Conservation (phyloP, 2,797 vertebrate species). For the Lithobates sylvaticus region DNA sequence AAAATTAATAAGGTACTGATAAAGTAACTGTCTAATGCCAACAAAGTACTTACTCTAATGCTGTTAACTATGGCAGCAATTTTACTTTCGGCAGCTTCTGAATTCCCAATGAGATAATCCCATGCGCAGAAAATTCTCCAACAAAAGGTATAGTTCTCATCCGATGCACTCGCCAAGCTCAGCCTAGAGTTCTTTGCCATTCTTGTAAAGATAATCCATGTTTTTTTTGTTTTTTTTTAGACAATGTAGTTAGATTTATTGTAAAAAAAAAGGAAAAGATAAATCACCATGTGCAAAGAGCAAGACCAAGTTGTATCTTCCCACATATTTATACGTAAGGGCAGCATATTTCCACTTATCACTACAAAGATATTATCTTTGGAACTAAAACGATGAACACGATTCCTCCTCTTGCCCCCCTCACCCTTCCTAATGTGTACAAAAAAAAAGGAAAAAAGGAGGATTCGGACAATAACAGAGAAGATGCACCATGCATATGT, state of each 20-base stretch:
- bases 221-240: no score
- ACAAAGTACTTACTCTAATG: slow-evolving; percentile 85
- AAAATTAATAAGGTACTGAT: background rate
- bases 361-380: no score
- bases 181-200: slow-evolving; percentile 96
- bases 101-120: slow-evolving; percentile 97
- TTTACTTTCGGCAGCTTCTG: slow-evolving; percentile 96
- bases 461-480: no score
- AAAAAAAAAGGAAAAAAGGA: no score
- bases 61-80: slow-evolving; percentile 95
- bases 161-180: slow-evolving; percentile 92
- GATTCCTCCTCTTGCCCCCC: no score
- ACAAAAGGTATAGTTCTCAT: slow-evolving; percentile 97
- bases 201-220: slow-evolving; percentile 71
- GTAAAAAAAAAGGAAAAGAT: background rate
- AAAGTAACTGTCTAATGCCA: background rate
- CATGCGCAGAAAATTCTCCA: slow-evolving; percentile 98
- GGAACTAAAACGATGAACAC: no score
- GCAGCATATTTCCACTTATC: background rate
- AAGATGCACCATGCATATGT: no score
- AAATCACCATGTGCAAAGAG: background rate
- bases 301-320: background rate
- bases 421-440: no score
- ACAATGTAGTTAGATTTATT: background rate
- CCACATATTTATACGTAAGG: background rate